These are phyloP conservation scores for Microctonus aethiopoides DNA, from an alignment of 2,888 invertebrate species.

Conservation along the genomic window DNA sequence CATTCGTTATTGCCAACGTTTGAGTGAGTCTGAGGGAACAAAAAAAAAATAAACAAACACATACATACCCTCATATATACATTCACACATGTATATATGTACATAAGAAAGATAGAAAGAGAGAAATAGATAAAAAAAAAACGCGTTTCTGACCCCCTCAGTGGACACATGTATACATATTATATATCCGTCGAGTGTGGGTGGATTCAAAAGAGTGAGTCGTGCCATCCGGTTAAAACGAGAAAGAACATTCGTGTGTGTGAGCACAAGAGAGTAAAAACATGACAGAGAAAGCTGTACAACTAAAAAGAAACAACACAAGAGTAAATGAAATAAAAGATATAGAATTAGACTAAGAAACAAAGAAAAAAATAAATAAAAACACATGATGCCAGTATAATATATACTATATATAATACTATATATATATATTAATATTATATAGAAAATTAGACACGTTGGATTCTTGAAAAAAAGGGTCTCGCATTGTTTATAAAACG, in stretches of 20 bases:
- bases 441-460: too few species aligned
- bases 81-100: background rate
- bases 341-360: too few species aligned
- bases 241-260: background rate
- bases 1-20: conserved; percentile 46
- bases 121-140: conserved; percentile 7
- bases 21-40: background rate
- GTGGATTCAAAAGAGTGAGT: conserved; percentile 23
- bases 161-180: conserved; percentile 28
- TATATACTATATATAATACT: too few species aligned
- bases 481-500: too few species aligned
- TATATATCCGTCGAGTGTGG: conserved; percentile 26
- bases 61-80: background rate
- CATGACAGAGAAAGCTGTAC: background rate
- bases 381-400: too few species aligned
- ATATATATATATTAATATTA: too few species aligned
- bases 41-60: background rate
- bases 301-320: too few species aligned
- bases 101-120: background rate
- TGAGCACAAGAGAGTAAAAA: conserved; percentile 13
- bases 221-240: conserved; percentile 28
- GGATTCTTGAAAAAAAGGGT: too few species aligned
- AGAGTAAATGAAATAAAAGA: too few species aligned
- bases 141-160: conserved; percentile 9
- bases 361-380: conserved; percentile 26